Conservation (phyloP, 2,797 vertebrate genomes). For the Pseudocheirus occidentalis region DNA sequence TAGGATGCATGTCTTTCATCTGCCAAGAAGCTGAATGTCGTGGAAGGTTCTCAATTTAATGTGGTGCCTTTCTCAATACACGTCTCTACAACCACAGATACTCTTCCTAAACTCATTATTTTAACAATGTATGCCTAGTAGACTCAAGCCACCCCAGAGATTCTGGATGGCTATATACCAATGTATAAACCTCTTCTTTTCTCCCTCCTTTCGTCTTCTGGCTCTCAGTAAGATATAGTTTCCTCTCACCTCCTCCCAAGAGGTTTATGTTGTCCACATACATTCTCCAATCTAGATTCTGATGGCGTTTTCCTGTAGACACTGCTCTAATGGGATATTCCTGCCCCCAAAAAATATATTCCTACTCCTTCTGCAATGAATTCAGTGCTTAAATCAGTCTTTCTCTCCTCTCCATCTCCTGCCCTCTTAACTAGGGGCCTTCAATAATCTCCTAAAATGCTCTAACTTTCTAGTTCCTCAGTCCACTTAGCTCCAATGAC, state of each 20-base stretch:
- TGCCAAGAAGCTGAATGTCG: neutral
- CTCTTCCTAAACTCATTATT: neutral
- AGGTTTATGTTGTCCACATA: neutral
- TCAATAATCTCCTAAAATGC: neutral
- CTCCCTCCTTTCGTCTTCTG: neutral
- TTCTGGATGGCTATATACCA: neutral
- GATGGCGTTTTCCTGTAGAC: neutral
- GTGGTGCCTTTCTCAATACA: neutral
- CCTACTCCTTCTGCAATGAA: neutral
- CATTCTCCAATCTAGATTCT: neutral
- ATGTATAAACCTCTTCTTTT: neutral
- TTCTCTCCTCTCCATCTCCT: neutral
- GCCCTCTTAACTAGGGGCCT: neutral
- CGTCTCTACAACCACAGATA: neutral
- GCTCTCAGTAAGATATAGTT: neutral
- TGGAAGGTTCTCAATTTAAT: neutral
- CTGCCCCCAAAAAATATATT: neutral
- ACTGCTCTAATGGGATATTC: no score
- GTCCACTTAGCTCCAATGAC: neutral
- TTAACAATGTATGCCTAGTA: neutral
- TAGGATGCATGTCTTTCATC: neutral
- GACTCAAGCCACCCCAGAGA: neutral
- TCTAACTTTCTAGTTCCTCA: neutral
- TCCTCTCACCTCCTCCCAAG: neutral
- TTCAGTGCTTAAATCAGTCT: neutral